Evolutionary conservation across 2,888 invertebrate genomes (phyloP).

Genomic region (Thalpophila matura): DNA sequence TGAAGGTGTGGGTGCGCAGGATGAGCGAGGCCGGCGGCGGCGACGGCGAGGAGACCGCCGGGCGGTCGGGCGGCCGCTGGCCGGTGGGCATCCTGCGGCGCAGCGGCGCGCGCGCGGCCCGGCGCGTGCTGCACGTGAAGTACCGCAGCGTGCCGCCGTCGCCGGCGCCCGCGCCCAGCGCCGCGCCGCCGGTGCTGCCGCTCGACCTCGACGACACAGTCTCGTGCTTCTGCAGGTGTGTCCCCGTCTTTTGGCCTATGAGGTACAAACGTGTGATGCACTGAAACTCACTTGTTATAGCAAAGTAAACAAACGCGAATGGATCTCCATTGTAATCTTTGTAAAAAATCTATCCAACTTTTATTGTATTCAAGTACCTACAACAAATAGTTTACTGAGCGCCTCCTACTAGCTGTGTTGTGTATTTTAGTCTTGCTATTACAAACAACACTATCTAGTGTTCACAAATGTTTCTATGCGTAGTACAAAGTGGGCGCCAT

Average conservation of each 20-base stretch:
- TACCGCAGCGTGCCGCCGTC: constrained; percentile 81
- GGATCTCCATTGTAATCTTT: not conserved
- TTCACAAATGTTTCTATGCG: constrained; percentile 22
- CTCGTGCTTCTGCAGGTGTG: constrained; percentile 95
- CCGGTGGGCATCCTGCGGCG: constrained; percentile 81
- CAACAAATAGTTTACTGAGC: no score
- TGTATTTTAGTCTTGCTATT: not conserved
- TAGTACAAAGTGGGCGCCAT: constrained; percentile 47
- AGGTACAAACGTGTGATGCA: constrained; percentile 37
- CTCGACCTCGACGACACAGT: constrained; percentile 93
- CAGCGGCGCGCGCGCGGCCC: constrained; percentile 81
- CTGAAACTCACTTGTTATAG: constrained; percentile 8
- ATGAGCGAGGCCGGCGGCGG: constrained; percentile 72
- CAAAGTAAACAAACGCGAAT: not conserved
- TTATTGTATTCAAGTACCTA: no score
- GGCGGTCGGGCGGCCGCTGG: constrained; percentile 72
- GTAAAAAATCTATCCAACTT: not conserved
- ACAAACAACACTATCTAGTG: not conserved
- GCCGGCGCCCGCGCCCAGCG: constrained; percentile 66
- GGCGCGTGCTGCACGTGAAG: constrained; percentile 82
- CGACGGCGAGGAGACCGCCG: constrained; percentile 61
- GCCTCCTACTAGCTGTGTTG: no score
- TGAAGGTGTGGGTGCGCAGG: constrained; percentile 67
- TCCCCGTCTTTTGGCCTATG: constrained; percentile 45
- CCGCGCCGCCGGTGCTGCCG: constrained; percentile 78